phyloP scores from a whole-genome alignment of 1,140 invertebrate genomes.

The Meloidogyne hapla region DNA sequence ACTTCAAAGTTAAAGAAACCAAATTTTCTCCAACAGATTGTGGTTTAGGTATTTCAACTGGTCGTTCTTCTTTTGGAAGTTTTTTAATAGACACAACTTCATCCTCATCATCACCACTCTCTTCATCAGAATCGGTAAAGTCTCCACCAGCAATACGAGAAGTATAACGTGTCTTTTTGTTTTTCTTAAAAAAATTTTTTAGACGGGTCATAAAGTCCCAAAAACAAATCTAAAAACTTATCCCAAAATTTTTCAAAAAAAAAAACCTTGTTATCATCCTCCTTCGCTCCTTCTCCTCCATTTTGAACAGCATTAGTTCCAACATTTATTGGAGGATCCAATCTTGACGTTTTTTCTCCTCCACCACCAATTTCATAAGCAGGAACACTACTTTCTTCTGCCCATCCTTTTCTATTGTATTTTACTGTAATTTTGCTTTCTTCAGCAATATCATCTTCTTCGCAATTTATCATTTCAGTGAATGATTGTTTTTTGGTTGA shows the following conservation, averaged over 20 bases:
- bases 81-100: not conserved
- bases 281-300: not conserved
- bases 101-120: not conserved
- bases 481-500: not conserved
- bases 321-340: not conserved
- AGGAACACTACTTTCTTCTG: not conserved
- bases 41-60: not conserved
- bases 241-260: not conserved
- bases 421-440: not conserved
- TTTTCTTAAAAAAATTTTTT: not conserved
- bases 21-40: not conserved
- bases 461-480: not conserved
- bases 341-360: not conserved
- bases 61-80: not conserved
- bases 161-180: not conserved
- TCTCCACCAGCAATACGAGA: not conserved
- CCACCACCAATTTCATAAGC: constrained; percentile 3
- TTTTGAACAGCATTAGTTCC: not conserved
- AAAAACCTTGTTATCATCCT: not conserved
- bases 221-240: not conserved
- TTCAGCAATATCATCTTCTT: not conserved
- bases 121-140: constrained; percentile 3
- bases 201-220: not conserved
- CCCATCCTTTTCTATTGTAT: not conserved
- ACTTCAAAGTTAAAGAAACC: not conserved